Conservation (phyloP, 2,113 vertebrate genomes). For the Terrapene triunguis region DNA sequence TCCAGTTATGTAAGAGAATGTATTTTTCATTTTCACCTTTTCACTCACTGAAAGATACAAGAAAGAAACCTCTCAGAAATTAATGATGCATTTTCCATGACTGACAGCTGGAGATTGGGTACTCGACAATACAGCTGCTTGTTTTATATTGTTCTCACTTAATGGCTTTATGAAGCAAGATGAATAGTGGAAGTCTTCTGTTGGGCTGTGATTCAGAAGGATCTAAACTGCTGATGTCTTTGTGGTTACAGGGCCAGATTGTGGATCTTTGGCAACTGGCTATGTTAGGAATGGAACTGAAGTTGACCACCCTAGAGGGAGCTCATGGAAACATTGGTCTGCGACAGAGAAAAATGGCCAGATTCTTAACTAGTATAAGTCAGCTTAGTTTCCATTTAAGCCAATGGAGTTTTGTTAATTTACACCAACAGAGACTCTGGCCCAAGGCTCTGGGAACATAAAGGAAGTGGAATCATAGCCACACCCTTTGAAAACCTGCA, state of each 20-base stretch:
- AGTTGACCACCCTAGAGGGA: background rate
- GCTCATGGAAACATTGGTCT: rapidly evolving
- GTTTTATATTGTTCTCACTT: constrained; percentile 7
- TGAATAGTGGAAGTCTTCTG: background rate
- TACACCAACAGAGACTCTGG: background rate
- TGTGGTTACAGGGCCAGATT: background rate
- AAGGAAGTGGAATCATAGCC: background rate
- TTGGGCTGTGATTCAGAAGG: background rate
- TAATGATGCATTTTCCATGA: constrained; percentile 28
- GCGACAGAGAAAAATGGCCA: background rate
- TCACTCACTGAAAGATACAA: constrained; percentile 42
- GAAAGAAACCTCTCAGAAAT: constrained; percentile 41
- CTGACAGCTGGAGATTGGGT: constrained; percentile 11
- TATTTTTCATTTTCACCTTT: constrained; percentile 68
- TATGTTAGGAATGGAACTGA: background rate
- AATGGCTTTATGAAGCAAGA: constrained; percentile 14
- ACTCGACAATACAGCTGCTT: background rate
- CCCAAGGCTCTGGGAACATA: background rate
- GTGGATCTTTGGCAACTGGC: background rate
- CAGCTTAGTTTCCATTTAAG: background rate
- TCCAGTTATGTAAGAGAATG: constrained; percentile 53
- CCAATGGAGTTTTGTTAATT: background rate
- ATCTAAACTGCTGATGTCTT: background rate
- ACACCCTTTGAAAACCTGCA: background rate
- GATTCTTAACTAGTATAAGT: background rate